These are phyloP conservation scores for Limnodromus scolopaceus DNA, from an alignment of 2,797 vertebrate genomes.

Conservation along the genomic window DNA sequence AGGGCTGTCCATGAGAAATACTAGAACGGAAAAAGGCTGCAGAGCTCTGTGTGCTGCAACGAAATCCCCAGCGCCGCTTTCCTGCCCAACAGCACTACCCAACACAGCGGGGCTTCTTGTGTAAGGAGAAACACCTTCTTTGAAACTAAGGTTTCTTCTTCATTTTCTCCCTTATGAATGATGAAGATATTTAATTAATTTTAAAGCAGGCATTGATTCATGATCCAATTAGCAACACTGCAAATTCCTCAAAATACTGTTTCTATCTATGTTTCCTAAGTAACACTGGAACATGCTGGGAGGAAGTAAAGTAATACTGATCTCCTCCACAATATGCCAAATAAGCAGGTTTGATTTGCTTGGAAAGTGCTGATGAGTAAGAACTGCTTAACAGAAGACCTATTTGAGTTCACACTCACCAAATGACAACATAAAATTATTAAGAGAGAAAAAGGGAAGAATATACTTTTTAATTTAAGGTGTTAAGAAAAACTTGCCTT, in stretches of 20 bases:
- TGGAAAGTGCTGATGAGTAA: neutral
- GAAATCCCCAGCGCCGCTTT: neutral
- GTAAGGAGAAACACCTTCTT: neutral
- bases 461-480: neutral
- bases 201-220: neutral
- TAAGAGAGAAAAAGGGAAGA: neutral
- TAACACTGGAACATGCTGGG: neutral
- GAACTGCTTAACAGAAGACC: neutral
- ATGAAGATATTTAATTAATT: neutral
- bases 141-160: neutral
- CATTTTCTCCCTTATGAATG: neutral
- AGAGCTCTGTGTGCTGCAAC: neutral
- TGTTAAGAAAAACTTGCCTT: neutral
- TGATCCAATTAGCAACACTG: neutral
- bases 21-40: neutral
- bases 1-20: neutral
- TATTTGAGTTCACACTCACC: neutral
- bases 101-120: fast-evolving
- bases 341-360: conserved; percentile 1
- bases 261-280: neutral
- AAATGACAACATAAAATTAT: neutral
- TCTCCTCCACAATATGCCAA: neutral
- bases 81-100: neutral
- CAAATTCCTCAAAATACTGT: neutral
- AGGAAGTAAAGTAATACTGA: conserved; percentile 10